These are phyloP conservation scores for Oryzias javanicus DNA, from an alignment of 2,113 vertebrate species.

Conservation along the genomic window DNA sequence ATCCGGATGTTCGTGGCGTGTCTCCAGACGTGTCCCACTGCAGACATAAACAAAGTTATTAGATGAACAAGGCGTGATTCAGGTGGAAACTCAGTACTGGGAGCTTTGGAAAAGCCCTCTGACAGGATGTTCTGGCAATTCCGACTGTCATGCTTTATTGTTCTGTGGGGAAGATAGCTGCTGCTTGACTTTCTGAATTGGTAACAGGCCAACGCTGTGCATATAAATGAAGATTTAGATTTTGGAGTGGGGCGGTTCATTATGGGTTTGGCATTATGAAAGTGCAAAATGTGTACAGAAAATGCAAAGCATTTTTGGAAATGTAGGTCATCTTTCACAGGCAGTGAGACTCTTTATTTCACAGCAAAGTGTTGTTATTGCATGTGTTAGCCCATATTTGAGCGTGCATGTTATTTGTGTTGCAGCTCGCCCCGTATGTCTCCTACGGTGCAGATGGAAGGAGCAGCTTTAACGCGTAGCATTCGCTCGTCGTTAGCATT, in stretches of 20 bases:
- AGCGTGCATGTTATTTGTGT: slow-evolving; percentile 25
- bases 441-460: slow-evolving; percentile 75
- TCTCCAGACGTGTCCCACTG: slow-evolving; percentile 59
- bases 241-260: slow-evolving; percentile 34
- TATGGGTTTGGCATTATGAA: slow-evolving; percentile 56
- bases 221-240: slow-evolving; percentile 63
- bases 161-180: slow-evolving; percentile 45
- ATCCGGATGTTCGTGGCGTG: slow-evolving; percentile 67
- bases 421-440: slow-evolving; percentile 43
- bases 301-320: slow-evolving; percentile 46
- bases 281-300: slow-evolving; percentile 65
- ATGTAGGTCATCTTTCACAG: slow-evolving; percentile 67
- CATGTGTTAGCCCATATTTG: background rate
- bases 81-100: slow-evolving; percentile 39
- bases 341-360: slow-evolving; percentile 43
- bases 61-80: slow-evolving; percentile 62
- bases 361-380: slow-evolving; percentile 25
- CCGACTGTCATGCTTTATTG: slow-evolving; percentile 58
- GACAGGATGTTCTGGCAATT: slow-evolving; percentile 47
- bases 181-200: slow-evolving; percentile 52
- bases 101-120: slow-evolving; percentile 45
- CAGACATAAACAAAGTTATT: slow-evolving; percentile 73
- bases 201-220: slow-evolving; percentile 35
- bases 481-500: slow-evolving; percentile 64
- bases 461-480: slow-evolving; percentile 62